phyloP scores from a whole-genome alignment of 2,888 invertebrate genomes.

The Anoplius nigerrimus region DNA sequence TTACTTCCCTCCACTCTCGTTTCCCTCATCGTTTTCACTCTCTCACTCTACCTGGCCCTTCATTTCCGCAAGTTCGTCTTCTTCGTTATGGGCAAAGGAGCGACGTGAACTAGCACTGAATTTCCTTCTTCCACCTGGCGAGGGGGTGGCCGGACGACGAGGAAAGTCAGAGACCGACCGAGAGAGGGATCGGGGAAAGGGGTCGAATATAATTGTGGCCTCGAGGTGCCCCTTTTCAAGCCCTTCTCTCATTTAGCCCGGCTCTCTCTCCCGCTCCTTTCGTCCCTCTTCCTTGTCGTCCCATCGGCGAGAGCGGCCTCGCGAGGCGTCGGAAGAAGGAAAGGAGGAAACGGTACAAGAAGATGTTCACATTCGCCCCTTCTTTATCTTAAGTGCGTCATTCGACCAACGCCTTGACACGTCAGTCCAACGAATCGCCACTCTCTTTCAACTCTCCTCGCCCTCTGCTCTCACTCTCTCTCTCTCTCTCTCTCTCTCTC shows the following conservation, averaged over 20 bases:
- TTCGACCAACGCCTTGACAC: constrained; percentile 70
- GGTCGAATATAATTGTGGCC: constrained; percentile 44
- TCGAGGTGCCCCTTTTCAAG: constrained; percentile 29
- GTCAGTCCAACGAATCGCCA: constrained; percentile 72
- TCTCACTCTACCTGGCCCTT: constrained; percentile 11
- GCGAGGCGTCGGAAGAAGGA: constrained; percentile 53
- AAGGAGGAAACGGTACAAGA: constrained; percentile 51
- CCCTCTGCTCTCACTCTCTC: constrained; percentile 21
- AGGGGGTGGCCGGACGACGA: constrained; percentile 38
- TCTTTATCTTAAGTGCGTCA: constrained; percentile 68
- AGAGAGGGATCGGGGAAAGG: neutral
- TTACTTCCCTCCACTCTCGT: constrained; percentile 9
- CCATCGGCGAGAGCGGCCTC: constrained; percentile 38
- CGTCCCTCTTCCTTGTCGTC: constrained; percentile 25
- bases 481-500: constrained; percentile 20
- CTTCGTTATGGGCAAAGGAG: constrained; percentile 42
- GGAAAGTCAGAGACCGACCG: constrained; percentile 7
- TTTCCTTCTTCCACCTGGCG: constrained; percentile 53
- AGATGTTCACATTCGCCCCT: constrained; percentile 68
- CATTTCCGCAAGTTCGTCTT: constrained; percentile 3
- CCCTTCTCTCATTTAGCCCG: neutral
- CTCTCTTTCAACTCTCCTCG: constrained; percentile 31
- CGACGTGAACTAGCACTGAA: constrained; percentile 44
- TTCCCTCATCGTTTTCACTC: neutral
- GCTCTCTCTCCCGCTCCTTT: neutral